These are phyloP conservation scores for Datnioides undecimradiatus DNA, from an alignment of 2,113 vertebrate genomes.

Conservation along the genomic window DNA sequence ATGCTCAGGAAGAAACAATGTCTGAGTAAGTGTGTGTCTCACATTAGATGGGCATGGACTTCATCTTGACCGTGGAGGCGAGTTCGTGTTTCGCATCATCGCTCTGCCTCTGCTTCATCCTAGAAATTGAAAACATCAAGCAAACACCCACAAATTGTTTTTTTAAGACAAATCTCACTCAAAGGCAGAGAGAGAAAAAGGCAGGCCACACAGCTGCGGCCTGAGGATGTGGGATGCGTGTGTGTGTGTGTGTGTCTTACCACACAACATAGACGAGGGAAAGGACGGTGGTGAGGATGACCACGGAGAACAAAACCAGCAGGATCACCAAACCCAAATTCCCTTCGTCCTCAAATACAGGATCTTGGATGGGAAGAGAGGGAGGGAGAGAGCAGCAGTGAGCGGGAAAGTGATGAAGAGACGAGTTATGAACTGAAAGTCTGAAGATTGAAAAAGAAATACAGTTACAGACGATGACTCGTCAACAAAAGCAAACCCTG, in stretches of 20 bases:
- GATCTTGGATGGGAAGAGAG: conserved; percentile 62
- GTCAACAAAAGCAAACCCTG: not conserved
- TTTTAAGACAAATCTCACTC: not conserved
- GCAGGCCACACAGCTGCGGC: conserved; percentile 13
- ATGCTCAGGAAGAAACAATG: not conserved
- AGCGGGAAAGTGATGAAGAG: not conserved
- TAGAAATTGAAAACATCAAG: conserved; percentile 40
- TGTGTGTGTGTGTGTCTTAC: conserved; percentile 70
- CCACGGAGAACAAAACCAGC: conserved; percentile 80
- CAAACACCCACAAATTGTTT: not conserved
- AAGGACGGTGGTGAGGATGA: conserved; percentile 77
- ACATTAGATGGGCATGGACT: conserved; percentile 84
- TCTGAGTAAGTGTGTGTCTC: conserved; percentile 29
- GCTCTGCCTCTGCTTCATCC: conserved; percentile 77
- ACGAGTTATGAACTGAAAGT: no score
- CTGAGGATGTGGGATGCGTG: conserved; percentile 20
- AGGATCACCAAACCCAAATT: conserved; percentile 78
- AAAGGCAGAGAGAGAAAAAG: not conserved
- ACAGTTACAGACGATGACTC: not conserved
- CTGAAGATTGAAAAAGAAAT: not conserved
- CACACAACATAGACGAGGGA: conserved; percentile 81
- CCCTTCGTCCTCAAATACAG: conserved; percentile 53
- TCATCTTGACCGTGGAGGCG: conserved; percentile 86
- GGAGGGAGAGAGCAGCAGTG: not conserved
- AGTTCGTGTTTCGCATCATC: conserved; percentile 82